Evolutionary conservation across 2,113 vertebrate genomes (phyloP).

Genomic region (Cygnus buccinator): DNA sequence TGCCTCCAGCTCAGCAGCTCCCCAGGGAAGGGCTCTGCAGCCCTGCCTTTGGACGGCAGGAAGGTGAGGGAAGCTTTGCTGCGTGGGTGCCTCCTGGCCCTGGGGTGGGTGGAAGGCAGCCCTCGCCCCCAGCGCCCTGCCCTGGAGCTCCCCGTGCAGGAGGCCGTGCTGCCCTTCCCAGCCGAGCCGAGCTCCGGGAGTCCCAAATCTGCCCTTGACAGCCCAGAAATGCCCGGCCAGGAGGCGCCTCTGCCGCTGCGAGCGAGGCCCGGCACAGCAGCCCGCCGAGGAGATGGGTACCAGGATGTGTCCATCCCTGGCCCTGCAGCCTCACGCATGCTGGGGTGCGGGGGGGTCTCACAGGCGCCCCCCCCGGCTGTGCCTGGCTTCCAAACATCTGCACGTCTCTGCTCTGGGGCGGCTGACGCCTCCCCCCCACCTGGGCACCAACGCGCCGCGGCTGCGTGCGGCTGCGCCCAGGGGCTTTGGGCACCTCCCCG

Average conservation of each 20-base stretch:
- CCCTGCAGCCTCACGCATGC: rapidly evolving
- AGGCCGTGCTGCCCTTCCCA: too few species aligned
- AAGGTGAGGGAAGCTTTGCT: too few species aligned
- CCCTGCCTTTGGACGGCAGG: background rate
- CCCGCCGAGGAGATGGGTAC: background rate
- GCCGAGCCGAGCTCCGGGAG: background rate
- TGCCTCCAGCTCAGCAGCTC: background rate
- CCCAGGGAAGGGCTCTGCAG: background rate
- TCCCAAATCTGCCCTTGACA: background rate
- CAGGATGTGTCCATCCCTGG: rapidly evolving
- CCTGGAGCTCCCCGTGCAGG: too few species aligned
- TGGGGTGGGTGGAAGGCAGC: too few species aligned
- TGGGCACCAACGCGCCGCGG: rapidly evolving
- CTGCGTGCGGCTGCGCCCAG: background rate
- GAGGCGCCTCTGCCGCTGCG: rapidly evolving
- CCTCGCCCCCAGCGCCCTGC: background rate
- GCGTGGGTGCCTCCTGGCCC: too few species aligned
- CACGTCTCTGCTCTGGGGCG: background rate
- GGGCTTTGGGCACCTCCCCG: background rate
- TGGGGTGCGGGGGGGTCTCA: background rate
- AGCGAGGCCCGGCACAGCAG: rapidly evolving
- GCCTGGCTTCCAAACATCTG: background rate
- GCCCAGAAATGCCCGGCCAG: rapidly evolving
- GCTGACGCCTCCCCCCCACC: background rate
- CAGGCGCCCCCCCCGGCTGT: rapidly evolving